Conservation (phyloP, 30 jellyfish, hydroid and myxozoan species). For the Aurelia aurita complex sp. Pacific region DNA sequence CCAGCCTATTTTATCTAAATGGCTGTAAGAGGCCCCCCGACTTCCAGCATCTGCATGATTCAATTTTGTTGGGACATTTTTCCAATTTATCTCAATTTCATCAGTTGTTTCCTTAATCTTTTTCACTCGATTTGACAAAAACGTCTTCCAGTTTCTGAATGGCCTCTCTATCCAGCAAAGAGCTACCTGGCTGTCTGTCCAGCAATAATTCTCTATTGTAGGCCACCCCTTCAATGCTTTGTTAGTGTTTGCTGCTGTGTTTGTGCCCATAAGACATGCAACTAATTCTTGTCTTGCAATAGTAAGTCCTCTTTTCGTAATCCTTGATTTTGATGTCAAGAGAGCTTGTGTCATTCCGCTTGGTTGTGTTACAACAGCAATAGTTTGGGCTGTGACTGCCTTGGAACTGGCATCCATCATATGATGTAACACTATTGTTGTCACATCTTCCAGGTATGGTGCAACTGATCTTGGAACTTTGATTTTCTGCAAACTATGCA, state of each 20-base stretch:
- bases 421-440: slow-evolving; percentile 30
- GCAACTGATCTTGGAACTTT: slow-evolving; percentile 37
- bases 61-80: slow-evolving; percentile 26
- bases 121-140: slow-evolving; percentile 28
- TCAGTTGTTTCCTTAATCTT: slow-evolving; percentile 5
- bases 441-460: slow-evolving; percentile 22
- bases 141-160: slow-evolving; percentile 9
- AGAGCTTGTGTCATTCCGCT: slow-evolving; percentile 28
- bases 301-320: slow-evolving; percentile 36
- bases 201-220: slow-evolving; percentile 17
- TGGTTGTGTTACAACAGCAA: slow-evolving; percentile 41
- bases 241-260: slow-evolving; percentile 19
- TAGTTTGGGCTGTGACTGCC: slow-evolving; percentile 51
- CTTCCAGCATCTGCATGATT: slow-evolving; percentile 49
- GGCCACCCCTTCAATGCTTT: slow-evolving; percentile 52
- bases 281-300: slow-evolving; percentile 46
- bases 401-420: slow-evolving; percentile 49
- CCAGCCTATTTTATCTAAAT: slow-evolving; percentile 29
- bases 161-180: slow-evolving; percentile 27
- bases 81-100: slow-evolving; percentile 5
- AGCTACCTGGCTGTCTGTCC: slow-evolving; percentile 48
- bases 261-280: slow-evolving; percentile 57
- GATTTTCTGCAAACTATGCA: background rate
- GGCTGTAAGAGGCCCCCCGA: slow-evolving; percentile 16
- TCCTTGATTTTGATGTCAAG: slow-evolving; percentile 30